Evolutionary conservation across 2,888 invertebrate genomes (phyloP).

Genomic region (Cephus nigrinus): DNA sequence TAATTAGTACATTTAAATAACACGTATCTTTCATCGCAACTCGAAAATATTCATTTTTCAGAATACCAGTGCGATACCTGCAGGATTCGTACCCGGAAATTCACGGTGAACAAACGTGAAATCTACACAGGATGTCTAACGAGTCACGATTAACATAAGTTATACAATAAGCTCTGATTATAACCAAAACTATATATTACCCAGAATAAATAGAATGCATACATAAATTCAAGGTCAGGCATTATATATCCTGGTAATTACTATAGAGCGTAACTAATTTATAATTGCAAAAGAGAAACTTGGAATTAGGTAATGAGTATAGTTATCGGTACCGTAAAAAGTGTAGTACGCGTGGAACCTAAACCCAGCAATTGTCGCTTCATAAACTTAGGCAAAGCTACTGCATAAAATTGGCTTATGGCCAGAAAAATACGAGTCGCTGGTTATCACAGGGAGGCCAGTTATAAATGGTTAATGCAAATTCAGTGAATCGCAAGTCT

Average conservation of each 20-base stretch:
- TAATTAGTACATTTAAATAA: neutral
- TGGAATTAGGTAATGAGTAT: neutral
- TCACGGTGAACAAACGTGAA: neutral
- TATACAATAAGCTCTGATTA: neutral
- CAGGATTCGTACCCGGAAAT: neutral
- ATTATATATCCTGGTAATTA: neutral
- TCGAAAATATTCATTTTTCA: neutral
- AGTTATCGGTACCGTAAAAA: neutral
- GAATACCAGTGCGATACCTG: neutral
- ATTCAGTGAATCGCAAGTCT: neutral
- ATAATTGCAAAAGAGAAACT: neutral
- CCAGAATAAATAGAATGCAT: neutral
- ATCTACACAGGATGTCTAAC: neutral
- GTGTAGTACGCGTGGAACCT: neutral
- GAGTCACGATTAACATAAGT: neutral
- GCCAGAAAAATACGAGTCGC: neutral
- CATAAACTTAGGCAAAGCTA: conserved; percentile 21
- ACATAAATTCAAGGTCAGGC: neutral
- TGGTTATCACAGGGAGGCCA: neutral
- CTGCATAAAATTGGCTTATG: neutral
- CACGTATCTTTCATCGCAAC: neutral
- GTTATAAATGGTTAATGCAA: conserved; percentile 1
- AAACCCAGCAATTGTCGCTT: conserved; percentile 27
- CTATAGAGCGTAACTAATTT: neutral
- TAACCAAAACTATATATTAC: neutral